A percentile compares a stretch with the other conserved stretches of the same genome.
phyloP scores from a whole-genome alignment of 2,888 invertebrate genomes.

The Pachydiplax longipennis region DNA sequence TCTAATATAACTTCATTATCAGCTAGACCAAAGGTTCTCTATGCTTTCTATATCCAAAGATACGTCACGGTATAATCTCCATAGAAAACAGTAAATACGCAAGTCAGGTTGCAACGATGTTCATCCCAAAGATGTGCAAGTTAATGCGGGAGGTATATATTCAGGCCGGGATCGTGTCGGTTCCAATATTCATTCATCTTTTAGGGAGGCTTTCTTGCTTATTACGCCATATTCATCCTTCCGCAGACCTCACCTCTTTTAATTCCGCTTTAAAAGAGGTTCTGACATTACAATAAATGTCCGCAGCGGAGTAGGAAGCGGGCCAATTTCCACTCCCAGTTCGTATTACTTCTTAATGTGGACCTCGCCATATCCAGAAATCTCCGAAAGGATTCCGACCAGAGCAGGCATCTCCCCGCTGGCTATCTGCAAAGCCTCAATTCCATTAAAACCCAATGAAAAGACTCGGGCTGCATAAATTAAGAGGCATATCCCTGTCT shows the following conservation, averaged over 20 bases:
- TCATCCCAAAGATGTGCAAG: too few relatives aligned
- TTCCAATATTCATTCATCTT: too few relatives aligned
- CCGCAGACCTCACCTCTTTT: not conserved
- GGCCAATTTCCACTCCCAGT: not conserved
- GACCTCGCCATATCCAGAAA: not conserved
- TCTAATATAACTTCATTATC: too few relatives aligned
- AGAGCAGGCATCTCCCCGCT: not conserved
- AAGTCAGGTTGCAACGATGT: too few relatives aligned
- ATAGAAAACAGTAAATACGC: too few relatives aligned
- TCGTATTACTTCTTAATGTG: slow-evolving; percentile 28
- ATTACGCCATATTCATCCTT: too few relatives aligned
- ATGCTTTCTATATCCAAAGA: too few relatives aligned
- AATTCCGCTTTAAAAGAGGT: not conserved
- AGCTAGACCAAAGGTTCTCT: too few relatives aligned
- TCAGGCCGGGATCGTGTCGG: too few relatives aligned
- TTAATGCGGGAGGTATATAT: too few relatives aligned
- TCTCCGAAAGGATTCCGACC: slow-evolving; percentile 13
- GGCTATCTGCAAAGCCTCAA: not conserved
- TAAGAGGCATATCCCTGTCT: not conserved
- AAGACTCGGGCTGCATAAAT: slow-evolving; percentile 17
- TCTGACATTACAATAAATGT: not conserved
- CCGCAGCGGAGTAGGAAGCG: slow-evolving; percentile 9
- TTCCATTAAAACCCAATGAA: slow-evolving; percentile 37
- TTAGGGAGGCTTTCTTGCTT: too few relatives aligned
- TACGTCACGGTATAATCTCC: too few relatives aligned